Percentiles rank a stretch among this genome's conserved stretches.
Conservation (phyloP, 2,888 invertebrate species). For the Heliothis peltigera region DNA sequence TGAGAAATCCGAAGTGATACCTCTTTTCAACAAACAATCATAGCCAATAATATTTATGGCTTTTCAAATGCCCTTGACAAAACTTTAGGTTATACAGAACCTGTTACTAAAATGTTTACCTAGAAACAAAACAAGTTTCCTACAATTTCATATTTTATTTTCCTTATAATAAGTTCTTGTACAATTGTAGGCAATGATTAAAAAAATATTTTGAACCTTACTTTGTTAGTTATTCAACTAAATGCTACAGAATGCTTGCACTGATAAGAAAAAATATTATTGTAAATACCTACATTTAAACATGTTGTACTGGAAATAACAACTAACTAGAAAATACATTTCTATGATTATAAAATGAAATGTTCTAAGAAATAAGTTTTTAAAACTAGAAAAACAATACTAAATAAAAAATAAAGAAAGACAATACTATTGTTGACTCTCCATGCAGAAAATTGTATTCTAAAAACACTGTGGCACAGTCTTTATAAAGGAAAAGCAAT, state of each 20-base stretch:
- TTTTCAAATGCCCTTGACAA: constrained; percentile 29
- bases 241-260: not conserved
- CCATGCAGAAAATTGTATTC: no score
- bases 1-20: no score
- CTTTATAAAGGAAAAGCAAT: no score
- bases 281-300: not conserved
- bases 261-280: not conserved
- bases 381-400: no score
- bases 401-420: no score
- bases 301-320: no score
- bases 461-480: no score
- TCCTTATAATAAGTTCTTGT: not conserved
- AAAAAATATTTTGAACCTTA: not conserved
- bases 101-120: not conserved
- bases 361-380: no score
- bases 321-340: no score
- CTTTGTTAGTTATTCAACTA: not conserved
- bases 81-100: not conserved
- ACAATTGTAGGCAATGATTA: not conserved
- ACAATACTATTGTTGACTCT: no score
- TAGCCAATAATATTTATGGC: constrained; percentile 18
- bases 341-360: no score
- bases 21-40: no score
- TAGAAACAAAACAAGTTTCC: constrained; percentile 34
- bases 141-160: constrained; percentile 18